Base-by-base conservation (phyloP, 1,140 invertebrate genomes). In the Aphidius gifuensis region DNA sequence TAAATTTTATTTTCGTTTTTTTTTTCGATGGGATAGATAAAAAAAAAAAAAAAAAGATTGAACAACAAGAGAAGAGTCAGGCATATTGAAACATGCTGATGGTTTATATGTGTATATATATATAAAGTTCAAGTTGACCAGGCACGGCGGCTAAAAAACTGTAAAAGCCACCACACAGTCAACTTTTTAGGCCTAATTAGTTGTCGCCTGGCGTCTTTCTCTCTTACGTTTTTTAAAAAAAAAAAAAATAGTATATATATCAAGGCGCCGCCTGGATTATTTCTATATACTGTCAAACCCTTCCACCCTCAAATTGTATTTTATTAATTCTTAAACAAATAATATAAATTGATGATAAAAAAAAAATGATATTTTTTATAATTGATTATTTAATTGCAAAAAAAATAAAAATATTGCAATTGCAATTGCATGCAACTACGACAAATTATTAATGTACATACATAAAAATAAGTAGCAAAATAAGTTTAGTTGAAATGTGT, bases 161-260 rank as follows among this genome's bases (percentile, higher is more conserved):
- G 64, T 71, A 68, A 77, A 71, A 66, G 70, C 69, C 56, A 64
- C 47, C 68, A 73, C 68, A 32, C 23, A 32, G 73, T 68, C 71
- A 68, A 69, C 69, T 78, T 80, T 78, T 80, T 79, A 79, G 74
- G 69, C 75, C 79, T 80, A 80, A 80, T 80, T 80, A 80, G 78
- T 80, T 79, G 77, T 78, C 78, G 78, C 75, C 71, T 66, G 72
- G 69, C 74, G 71, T 75, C 75, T 32, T 32, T 32, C 23, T 32
- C 23, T 32, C 23, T 75, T 71, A 68, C 74, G 66, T 73, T 62
- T 69, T 64, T 70, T 32, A 58, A 46, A 58, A 32, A 42, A 38
- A 38, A 48, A 45, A 44, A 54, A 11, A 54, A 53, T 23, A 43
- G 47, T 38, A 32, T 16, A 16, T 16, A 16, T 16, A 16, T 45